phyloP scores from a whole-genome alignment of 2,797 vertebrate species.

The Rhinatrema bivittatum region DNA sequence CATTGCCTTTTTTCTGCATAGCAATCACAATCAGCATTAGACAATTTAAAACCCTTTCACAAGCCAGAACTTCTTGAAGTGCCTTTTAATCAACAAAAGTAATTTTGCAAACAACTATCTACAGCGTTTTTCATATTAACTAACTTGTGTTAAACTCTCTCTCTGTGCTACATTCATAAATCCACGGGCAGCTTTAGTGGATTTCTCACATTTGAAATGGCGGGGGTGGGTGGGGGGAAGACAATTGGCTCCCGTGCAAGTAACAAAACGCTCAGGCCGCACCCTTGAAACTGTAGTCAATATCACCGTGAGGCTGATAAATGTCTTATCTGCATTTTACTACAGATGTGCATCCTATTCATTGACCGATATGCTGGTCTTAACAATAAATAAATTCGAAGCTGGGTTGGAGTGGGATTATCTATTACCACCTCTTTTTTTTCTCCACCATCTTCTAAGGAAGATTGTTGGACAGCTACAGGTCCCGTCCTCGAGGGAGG shows the following conservation, averaged over 20 bases:
- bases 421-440: too few species aligned
- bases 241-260: neutral
- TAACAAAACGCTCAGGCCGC: too few species aligned
- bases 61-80: conserved; percentile 80
- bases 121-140: conserved; percentile 75
- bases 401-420: too few species aligned
- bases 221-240: too few species aligned
- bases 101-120: conserved; percentile 80
- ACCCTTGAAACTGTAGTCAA: too few species aligned
- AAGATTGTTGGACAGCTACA: too few species aligned
- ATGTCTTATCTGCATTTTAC: conserved; percentile 7
- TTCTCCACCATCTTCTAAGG: too few species aligned
- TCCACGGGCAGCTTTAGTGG: conserved; percentile 44
- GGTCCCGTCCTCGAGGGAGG: too few species aligned
- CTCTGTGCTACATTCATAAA: conserved; percentile 39
- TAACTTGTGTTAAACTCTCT: conserved; percentile 65
- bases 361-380: conserved; percentile 34
- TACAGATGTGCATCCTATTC: conserved; percentile 36
- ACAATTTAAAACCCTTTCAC: conserved; percentile 94
- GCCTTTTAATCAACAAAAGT: conserved; percentile 94
- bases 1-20: conserved; percentile 77
- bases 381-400: too few species aligned
- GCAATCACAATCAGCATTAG: conserved; percentile 97
- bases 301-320: conserved; percentile 23
- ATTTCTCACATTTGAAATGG: conserved; percentile 30